Base-by-base conservation (phyloP, 2,888 invertebrate genomes). In the Kuschelorhynchus macadamiae region DNA sequence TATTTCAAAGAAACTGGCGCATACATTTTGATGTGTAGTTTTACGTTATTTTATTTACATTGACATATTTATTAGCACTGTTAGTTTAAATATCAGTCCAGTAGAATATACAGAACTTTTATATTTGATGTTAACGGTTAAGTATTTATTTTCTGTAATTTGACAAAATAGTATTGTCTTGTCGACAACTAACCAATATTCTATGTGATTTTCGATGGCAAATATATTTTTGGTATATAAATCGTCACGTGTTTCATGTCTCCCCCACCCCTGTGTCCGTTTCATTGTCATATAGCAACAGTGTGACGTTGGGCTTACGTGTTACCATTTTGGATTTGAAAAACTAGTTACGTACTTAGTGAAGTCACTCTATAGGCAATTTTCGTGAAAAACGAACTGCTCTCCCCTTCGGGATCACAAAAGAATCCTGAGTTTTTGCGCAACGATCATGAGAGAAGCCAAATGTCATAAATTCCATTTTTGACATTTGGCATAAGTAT, bases 191-290 rank as follows among this genome's bases (percentile, higher is more conserved):
- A 71, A 68, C 71, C 67, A 71, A 71, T 67, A 71, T 68, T 80
- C 71, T 72, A 79, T 80, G 81, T 80, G 80, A 79, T 80, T 79
- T 76, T 78, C 75, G 78, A 78, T 78, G 76, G 76, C 74, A 80
- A 80, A 81, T 81, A 81, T 81, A 81, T 80, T 80, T 80, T 80
- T 80, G 76, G 77, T 79, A 80, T 77, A 76, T n/a, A 77, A 74
- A 17, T 62, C 63, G 71, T 70, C 72, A 72, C 70, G 63, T 70
- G 70, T 70, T 73, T 72, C 70, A 63, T 70, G 70, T 70, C 67
- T 70, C 66, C 71, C 67, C 62, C 62, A 44, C 17, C 9, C 11
- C 12, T 36, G 8, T 12, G n/a, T 41, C 16, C 21, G 39, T 42
- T 41, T 57, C 57, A n/a, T 61, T 16, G 20, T 41, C 7, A 9